Percentiles rank a stretch among this genome's conserved stretches.
phyloP scores from a whole-genome alignment of 2,113 vertebrate species.

The Anas platyrhynchos region DNA sequence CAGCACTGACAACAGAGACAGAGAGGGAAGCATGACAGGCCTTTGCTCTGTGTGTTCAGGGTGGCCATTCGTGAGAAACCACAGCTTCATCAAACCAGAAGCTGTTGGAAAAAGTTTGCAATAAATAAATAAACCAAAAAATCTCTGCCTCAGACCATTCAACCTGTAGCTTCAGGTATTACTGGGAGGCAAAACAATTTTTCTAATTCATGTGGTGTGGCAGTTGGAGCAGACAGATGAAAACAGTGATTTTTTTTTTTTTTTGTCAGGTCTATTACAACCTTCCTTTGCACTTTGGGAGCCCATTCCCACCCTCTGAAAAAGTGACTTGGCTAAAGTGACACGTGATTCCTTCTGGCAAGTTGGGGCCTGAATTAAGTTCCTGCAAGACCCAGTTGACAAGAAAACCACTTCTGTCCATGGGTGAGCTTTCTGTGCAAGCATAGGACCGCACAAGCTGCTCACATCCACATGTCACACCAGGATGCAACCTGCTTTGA shows the following conservation, averaged over 20 bases:
- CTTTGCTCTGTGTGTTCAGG: not conserved
- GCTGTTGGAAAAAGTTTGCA: not conserved
- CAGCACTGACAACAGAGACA: not conserved
- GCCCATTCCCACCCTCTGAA: not conserved
- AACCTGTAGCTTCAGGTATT: not conserved
- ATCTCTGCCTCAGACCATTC: not conserved
- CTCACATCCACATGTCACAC: fast-evolving
- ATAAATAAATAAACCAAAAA: not conserved
- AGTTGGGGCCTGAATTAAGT: not conserved
- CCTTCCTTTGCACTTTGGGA: not conserved
- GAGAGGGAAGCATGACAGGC: not conserved
- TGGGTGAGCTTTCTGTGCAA: not conserved
- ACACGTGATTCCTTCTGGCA: not conserved
- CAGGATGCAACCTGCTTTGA: not conserved
- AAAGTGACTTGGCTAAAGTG: not conserved
- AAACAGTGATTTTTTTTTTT: not conserved
- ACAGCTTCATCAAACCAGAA: not conserved
- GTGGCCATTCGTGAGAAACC: not conserved
- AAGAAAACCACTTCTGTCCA: not conserved
- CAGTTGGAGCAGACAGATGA: not conserved
- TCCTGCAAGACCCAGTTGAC: not conserved
- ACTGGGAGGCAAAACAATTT: not conserved
- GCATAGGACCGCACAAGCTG: fast-evolving
- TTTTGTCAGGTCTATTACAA: not conserved
- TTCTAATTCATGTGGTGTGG: not conserved